A percentile compares a stretch with the other conserved stretches of the same genome.
phyloP scores from a whole-genome alignment of 2,888 invertebrate species.

The Sesia bembeciformis region DNA sequence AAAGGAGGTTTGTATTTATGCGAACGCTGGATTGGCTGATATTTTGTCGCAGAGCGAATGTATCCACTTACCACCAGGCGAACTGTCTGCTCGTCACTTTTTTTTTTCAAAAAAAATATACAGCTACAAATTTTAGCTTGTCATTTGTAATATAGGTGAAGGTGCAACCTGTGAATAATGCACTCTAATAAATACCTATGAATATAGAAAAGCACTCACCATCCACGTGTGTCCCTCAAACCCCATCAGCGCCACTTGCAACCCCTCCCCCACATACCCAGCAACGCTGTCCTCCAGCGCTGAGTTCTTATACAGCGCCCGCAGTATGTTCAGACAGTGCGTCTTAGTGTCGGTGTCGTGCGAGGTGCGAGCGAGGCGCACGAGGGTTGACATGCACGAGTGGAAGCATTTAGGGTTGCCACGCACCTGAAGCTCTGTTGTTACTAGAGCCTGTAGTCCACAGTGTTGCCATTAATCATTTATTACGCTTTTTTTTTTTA shows the following conservation, averaged over 20 bases:
- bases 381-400: slow-evolving; percentile 54
- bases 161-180: too few species aligned
- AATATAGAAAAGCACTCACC: slow-evolving; percentile 57
- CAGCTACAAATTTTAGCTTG: too few species aligned
- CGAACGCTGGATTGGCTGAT: too few species aligned
- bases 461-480: too few species aligned
- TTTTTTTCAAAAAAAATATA: too few species aligned
- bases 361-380: slow-evolving; percentile 58
- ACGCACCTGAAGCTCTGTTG: slow-evolving; percentile 78
- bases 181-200: too few species aligned
- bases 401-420: slow-evolving; percentile 71
- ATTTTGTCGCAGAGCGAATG: too few species aligned
- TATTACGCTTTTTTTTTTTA: too few species aligned
- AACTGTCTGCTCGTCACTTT: too few species aligned
- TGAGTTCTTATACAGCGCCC: slow-evolving; percentile 85
- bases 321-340: slow-evolving; percentile 90
- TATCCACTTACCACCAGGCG: too few species aligned
- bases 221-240: slow-evolving; percentile 85
- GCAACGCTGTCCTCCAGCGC: slow-evolving; percentile 77
- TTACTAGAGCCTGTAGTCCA: slow-evolving; percentile 79
- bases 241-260: slow-evolving; percentile 82
- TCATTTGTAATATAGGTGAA: too few species aligned
- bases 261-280: slow-evolving; percentile 79
- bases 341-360: slow-evolving; percentile 49
- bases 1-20: too few species aligned